Base-by-base conservation (phyloP, 2,113 vertebrate genomes). In the Barbus barbus region DNA sequence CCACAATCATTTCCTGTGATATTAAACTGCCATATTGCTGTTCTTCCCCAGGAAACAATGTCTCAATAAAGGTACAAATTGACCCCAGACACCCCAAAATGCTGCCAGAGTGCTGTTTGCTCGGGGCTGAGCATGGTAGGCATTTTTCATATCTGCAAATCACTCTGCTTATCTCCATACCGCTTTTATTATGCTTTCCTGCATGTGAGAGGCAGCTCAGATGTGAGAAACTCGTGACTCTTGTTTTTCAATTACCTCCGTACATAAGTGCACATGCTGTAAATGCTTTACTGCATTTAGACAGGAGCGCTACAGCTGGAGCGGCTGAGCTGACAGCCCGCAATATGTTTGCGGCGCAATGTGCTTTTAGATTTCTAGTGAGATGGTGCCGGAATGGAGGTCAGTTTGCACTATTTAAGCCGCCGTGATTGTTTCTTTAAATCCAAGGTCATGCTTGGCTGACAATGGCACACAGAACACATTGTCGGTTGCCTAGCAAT, bases 51-150 rank as follows among this genome's bases (percentile, higher is more conserved):
- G 97, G 95, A 78, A 97, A 88, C 91, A 98, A 97, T 3, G 89
- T 94, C 13, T 99, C 97, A 2, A 92, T 99, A 92, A 96, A 92
- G 73, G 41, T 99, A 56, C 96, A 98, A 46, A 92, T 99, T 46
- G 96, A 99, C 92, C 96, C 97, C 78, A 92, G 87, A 84, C 97
- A 99, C 84, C 97, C 98, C 0, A 95, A 93, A 83, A 97, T 96
- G 97, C 93, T 99, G 88, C 98, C 98, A 0, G 97, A 99, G 86
- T 97, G 97, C 89, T 98, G 94, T 61, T 96, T 99, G 86, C 96
- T 99, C 24, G 98, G 98, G 89, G 96, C 98, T 28, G 98, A 99
- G 44, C 97, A 99, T 0, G 96, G 98, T 99, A 92, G 84, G 94
- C 90, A 85, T 86, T 86, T 22, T 78, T 84, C 65, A 78, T 84